These are phyloP conservation scores for Dolichallabes microphthalmus DNA, from an alignment of 2,113 vertebrate genomes.

Conservation along the genomic window DNA sequence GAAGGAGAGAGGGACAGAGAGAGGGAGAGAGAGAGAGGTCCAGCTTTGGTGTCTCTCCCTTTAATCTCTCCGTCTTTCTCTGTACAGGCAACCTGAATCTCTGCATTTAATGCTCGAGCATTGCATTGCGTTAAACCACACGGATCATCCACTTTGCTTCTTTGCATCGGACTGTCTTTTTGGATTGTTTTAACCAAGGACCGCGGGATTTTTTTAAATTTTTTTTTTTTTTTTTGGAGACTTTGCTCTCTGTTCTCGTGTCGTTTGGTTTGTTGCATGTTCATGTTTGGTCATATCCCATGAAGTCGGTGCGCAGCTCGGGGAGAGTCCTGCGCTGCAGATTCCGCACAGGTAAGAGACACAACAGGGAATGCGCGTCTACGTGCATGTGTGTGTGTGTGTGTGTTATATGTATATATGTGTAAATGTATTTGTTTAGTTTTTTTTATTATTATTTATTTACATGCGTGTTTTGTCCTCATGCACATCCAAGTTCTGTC, in stretches of 20 bases:
- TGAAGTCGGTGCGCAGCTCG: constrained; percentile 52
- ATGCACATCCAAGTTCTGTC: neutral
- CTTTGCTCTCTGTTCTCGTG: constrained; percentile 45
- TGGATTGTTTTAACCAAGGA: constrained; percentile 51
- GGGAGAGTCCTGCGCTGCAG: constrained; percentile 44
- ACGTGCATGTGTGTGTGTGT: neutral
- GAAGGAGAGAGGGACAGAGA: constrained; percentile 46
- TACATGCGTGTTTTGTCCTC: neutral
- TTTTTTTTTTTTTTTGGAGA: neutral
- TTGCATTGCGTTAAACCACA: constrained; percentile 61
- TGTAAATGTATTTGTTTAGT: neutral
- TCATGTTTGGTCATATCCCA: constrained; percentile 42
- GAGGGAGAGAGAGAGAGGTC: constrained; percentile 63
- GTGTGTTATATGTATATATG: neutral
- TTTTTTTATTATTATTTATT: neutral
- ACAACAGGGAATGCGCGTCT: neutral
- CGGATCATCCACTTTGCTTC: constrained; percentile 60
- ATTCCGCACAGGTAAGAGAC: constrained; percentile 52
- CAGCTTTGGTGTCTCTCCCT: constrained; percentile 74
- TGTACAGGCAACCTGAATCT: constrained; percentile 64
- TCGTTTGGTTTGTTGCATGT: constrained; percentile 39
- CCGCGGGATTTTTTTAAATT: neutral
- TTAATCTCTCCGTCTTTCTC: constrained; percentile 66
- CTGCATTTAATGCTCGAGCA: constrained; percentile 62
- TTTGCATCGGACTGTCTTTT: constrained; percentile 69